Evolutionary conservation across 2,888 invertebrate species (phyloP).

Genomic region (Agrotis ipsilon): DNA sequence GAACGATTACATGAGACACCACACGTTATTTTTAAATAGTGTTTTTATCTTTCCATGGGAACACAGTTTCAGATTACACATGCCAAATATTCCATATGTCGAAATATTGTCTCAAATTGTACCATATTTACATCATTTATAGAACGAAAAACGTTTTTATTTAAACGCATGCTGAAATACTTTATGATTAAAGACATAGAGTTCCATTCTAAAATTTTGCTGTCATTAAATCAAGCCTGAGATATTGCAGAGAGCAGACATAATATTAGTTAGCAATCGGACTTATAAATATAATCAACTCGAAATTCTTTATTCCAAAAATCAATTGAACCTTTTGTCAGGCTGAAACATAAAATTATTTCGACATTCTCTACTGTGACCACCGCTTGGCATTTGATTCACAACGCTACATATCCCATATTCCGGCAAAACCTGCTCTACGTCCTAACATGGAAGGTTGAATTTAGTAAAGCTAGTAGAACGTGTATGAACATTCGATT

Average conservation of each 20-base stretch:
- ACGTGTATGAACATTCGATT: slow-evolving; percentile 88
- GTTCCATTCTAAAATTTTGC: too few species aligned
- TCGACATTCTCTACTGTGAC: slow-evolving; percentile 68
- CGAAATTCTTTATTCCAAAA: not conserved
- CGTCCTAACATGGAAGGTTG: fast-evolving
- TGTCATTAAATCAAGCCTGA: too few species aligned
- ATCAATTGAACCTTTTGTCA: slow-evolving; percentile 7
- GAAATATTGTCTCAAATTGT: not conserved
- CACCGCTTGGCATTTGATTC: slow-evolving; percentile 42
- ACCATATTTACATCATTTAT: not conserved
- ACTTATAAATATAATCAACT: too few species aligned
- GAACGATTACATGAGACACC: slow-evolving; percentile 20
- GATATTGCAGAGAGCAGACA: too few species aligned
- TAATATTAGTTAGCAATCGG: too few species aligned
- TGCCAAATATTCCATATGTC: not conserved
- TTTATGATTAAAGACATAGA: too few species aligned
- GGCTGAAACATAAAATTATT: slow-evolving; percentile 63
- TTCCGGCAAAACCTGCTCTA: slow-evolving; percentile 58
- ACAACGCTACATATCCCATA: slow-evolving; percentile 11
- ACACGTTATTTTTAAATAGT: not conserved
- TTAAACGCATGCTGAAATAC: too few species aligned
- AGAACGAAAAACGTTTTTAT: too few species aligned
- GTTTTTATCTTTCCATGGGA: not conserved
- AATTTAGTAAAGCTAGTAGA: slow-evolving; percentile 29
- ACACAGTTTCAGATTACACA: not conserved